Evolutionary conservation across 2,888 invertebrate genomes (phyloP), one percentile per base, ranked within the genome.

Genomic region (Cephus rjabovi): DNA sequence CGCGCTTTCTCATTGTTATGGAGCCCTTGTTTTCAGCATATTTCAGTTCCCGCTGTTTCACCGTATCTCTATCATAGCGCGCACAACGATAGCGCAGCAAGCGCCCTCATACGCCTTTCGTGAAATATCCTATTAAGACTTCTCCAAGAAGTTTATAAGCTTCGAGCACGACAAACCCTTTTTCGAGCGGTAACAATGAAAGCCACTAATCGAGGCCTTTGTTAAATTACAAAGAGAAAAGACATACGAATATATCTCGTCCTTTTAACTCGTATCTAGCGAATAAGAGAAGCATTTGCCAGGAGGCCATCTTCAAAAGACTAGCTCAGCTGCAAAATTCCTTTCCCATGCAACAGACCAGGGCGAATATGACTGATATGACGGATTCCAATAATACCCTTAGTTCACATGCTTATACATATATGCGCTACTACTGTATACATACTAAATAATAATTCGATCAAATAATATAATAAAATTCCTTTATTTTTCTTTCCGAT

Each of bases 1-100:
- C 23, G 31, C 31, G 71, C 71, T n/a, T 31, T 31, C 71, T 71
- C 71, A 71, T 71, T 71, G 71, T 71, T 71, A 71, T 71, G 71
- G 31, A 15, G 33, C 71, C 31, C 71, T 71, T 71, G 71, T 71
- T 71, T 71, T 31, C 71, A 34, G 33, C 71, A 71, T 71, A 71
- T 71, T 71, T 71, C 71, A 71, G 6, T 12, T n/a, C 71, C n/a
- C 71, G 6, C 12, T 31, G 31, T 31, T 12, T 31, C 15, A 31
- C 31, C 31, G 31, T 71, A 71, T 56, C 56, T 56, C 56, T 56
- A 23, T 23, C 23, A 9, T 56, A 56, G 56, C 56, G 56, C 23
- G 56, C 56, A 56, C 23, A 2, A 9, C 56, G 56, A 23, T 56
- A 56, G 56, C 56, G 56, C 56, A 23, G 56, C 56, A 23, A 23